Evolutionary conservation across 2,797 vertebrate species (phyloP), one percentile per base, ranked within the genome.

Genomic region (Toxotes lorentzi): DNA sequence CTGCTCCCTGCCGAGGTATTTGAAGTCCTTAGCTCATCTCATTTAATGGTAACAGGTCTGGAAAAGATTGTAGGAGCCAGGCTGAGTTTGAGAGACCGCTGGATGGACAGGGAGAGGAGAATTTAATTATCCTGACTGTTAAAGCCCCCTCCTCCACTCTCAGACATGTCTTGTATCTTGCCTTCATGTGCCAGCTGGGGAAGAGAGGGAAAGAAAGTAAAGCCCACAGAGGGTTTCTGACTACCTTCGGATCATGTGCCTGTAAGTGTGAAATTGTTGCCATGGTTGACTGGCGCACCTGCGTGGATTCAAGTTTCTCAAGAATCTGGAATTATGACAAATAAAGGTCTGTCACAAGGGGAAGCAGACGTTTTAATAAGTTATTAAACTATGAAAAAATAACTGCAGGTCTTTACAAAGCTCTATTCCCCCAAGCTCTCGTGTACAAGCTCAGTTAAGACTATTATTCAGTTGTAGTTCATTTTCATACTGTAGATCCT

Each of bases 261-360:
- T 80, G 19, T 5, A 24, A 76, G 86, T 79, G 78, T 87, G 84
- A 92, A 88, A 89, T 87, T 86, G 85, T 82, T 86, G 79, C 78
- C 79, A 88, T 63, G 78, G 79, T 43, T 53, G 43, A 75, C 70
- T 50, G 75, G n/a, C 69, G 76, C 85, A 86, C 82, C 70, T 79
- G 84, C 34, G 34, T 21, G 14, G 69, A 79, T 77, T 81, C 66
- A 61, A 32, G 12, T 54, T 53, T 58, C 61, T 65, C 23, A 75
- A 79, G 51, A 21, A 62, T 72, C 85, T 65, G 32, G 84, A 83
- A 74, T 77, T 5, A 54, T 61, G 35, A 48, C 61, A 72, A 81
- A 70, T 58, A n/a, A 41, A 74, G 48, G 62, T 60, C 64, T 65
- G 41, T 60, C 66, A 65, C 23, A 19, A 17, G 24, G 73, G 57